Evolutionary conservation across 2,888 invertebrate genomes (phyloP).

Genomic region (Tinea semifulvella): DNA sequence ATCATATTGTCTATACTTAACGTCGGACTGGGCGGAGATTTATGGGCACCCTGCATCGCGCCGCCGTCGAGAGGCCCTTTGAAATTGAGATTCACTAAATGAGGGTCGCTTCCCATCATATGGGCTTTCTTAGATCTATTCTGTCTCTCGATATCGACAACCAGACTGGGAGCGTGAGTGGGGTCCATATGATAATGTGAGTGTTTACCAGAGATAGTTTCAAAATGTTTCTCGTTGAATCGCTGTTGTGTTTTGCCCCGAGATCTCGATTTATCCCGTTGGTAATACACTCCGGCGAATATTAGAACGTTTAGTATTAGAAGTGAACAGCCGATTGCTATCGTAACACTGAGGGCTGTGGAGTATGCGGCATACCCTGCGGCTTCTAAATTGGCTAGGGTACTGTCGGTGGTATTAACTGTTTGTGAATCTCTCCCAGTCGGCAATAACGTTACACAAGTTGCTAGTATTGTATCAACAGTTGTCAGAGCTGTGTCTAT

Average conservation of each 20-base stretch:
- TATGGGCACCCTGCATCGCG: constrained; percentile 31
- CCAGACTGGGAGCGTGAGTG: constrained; percentile 81
- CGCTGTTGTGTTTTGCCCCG: constrained; percentile 75
- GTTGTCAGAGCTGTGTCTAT: constrained; percentile 73
- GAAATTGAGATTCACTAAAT: constrained; percentile 63
- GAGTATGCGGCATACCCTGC: constrained; percentile 81
- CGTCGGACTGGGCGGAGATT: constrained; percentile 71
- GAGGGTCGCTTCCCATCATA: constrained; percentile 57
- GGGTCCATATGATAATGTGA: constrained; percentile 82
- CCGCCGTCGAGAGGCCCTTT: constrained; percentile 66
- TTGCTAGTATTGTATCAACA: constrained; percentile 74
- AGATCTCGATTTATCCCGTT: constrained; percentile 76
- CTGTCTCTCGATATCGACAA: constrained; percentile 80
- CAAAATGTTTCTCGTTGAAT: constrained; percentile 74
- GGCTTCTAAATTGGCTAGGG: constrained; percentile 81
- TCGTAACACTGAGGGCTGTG: constrained; percentile 79
- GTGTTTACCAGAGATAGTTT: constrained; percentile 79
- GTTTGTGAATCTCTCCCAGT: constrained; percentile 59
- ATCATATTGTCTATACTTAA: constrained; percentile 65
- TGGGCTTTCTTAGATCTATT: constrained; percentile 44
- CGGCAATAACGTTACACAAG: constrained; percentile 73
- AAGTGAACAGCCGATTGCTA: constrained; percentile 83
- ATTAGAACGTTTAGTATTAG: constrained; percentile 84
- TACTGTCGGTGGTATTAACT: constrained; percentile 70
- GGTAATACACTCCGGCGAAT: constrained; percentile 87